Percentiles rank a stretch among this genome's conserved stretches.
Evolutionary conservation across 2,888 invertebrate genomes (phyloP).

Genomic region (Callyntrura sp.): DNA sequence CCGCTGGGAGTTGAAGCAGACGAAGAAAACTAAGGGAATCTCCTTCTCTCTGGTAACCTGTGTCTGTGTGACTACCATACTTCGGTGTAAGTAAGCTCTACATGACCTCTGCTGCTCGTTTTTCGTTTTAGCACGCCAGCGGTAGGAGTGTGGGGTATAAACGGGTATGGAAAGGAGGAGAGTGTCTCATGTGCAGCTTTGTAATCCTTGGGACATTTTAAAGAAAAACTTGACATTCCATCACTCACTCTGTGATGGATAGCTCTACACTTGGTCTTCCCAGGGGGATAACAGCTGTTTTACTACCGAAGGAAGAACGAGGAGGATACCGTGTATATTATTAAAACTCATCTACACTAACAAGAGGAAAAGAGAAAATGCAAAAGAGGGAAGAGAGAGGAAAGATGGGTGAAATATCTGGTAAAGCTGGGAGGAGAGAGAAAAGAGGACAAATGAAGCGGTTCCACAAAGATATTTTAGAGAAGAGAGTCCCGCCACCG

Average conservation of each 20-base stretch:
- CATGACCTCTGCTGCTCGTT: conserved; percentile 68
- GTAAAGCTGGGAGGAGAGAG: not conserved
- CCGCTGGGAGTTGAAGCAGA: conserved; percentile 71
- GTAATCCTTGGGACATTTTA: conserved; percentile 79
- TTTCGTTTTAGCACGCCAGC: not conserved
- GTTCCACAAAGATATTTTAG: conserved; percentile 19
- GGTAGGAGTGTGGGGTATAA: not conserved
- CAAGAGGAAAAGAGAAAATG: conserved; percentile 56
- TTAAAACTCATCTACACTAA: conserved; percentile 77
- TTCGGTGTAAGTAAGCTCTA: conserved; percentile 15
- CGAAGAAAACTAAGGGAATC: conserved; percentile 27
- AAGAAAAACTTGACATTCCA: conserved; percentile 79
- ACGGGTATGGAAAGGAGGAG: not conserved
- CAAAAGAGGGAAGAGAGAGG: conserved; percentile 34
- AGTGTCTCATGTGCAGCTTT: conserved; percentile 73
- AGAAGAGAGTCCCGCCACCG: not conserved
- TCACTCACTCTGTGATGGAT: conserved; percentile 78
- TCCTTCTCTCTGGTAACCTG: conserved; percentile 18
- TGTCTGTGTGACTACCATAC: not conserved
- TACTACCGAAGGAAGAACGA: conserved; percentile 42
- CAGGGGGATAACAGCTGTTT: conserved; percentile 73
- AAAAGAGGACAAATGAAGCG: conserved; percentile 60
- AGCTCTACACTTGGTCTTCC: conserved; percentile 72
- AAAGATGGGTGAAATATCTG: conserved; percentile 4
- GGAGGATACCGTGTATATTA: conserved; percentile 67